Percentiles rank a stretch among this genome's conserved stretches.
These are phyloP conservation scores for Pangasius djambal DNA, from an alignment of 2,797 vertebrate genomes.

Conservation along the genomic window DNA sequence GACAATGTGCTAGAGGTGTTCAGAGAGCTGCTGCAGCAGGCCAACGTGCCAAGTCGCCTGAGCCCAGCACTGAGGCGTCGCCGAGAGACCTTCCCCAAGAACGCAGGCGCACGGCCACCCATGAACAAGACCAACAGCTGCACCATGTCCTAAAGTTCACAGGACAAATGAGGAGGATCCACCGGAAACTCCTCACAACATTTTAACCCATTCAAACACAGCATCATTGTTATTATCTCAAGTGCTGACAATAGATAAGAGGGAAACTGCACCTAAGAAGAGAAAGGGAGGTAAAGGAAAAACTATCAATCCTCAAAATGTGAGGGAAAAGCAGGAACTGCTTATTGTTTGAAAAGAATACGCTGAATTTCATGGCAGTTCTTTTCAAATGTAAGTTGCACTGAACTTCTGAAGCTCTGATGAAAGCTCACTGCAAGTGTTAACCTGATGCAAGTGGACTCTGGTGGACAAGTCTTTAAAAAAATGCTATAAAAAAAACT, in stretches of 20 bases:
- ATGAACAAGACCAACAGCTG: constrained; percentile 97
- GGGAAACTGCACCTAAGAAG: background rate
- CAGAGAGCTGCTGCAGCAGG: constrained; percentile 86
- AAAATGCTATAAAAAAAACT: too few species aligned
- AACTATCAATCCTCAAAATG: background rate
- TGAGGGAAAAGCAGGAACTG: background rate
- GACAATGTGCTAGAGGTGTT: constrained; percentile 88
- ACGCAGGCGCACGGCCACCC: constrained; percentile 78
- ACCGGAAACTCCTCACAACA: background rate
- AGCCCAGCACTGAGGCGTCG: constrained; percentile 84
- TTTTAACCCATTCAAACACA: constrained; percentile 20
- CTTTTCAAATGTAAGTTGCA: constrained; percentile 11
- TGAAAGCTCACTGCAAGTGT: constrained; percentile 23
- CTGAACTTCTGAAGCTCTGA: constrained; percentile 24
- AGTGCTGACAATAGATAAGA: background rate
- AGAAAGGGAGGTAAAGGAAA: background rate
- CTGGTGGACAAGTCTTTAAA: background rate
- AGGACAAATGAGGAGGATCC: background rate
- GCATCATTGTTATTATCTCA: constrained; percentile 4
- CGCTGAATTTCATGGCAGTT: background rate
- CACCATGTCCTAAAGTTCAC: constrained; percentile 75
- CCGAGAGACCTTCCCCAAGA: constrained; percentile 87
- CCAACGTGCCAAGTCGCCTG: constrained; percentile 82
- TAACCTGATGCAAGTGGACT: background rate
- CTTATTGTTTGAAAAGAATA: background rate